Conservation (phyloP, 2,113 vertebrate genomes). For the Cyphomyrus discorhynchus region DNA sequence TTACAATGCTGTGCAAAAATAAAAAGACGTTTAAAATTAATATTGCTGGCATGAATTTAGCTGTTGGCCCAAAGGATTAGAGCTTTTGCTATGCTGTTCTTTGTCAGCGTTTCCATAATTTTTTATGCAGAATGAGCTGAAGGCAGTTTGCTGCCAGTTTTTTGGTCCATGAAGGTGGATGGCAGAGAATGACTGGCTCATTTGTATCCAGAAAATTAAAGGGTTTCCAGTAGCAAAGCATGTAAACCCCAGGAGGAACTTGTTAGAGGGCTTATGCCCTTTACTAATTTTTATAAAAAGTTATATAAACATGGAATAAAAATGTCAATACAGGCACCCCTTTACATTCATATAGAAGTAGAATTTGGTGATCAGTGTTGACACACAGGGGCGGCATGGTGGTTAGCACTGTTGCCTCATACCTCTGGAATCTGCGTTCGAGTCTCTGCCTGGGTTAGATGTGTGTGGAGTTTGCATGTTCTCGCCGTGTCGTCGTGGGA, state of each 20-base stretch:
- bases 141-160: not conserved
- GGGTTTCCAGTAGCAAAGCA: not conserved
- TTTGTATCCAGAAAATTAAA: not conserved
- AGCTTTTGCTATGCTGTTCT: not conserved
- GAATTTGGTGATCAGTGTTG: too few species aligned
- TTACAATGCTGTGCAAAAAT: not conserved
- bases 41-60: slow-evolving; percentile 6
- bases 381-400: too few species aligned
- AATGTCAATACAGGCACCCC: not conserved
- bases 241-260: not conserved
- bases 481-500: too few species aligned
- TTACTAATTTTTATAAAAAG: not conserved
- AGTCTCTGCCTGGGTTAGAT: too few species aligned
- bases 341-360: not conserved
- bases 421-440: too few species aligned
- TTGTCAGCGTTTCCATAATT: not conserved
- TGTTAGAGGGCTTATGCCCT: not conserved
- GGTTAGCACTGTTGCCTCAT: too few species aligned
- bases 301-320: not conserved
- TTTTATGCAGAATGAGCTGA: not conserved
- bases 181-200: not conserved
- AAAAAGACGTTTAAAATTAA: not conserved
- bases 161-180: not conserved
- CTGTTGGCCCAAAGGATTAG: not conserved
- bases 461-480: too few species aligned